Evolutionary conservation across 2,113 vertebrate genomes (phyloP), one percentile per base, ranked within the genome.

Genomic region (Toxotes chatareus): DNA sequence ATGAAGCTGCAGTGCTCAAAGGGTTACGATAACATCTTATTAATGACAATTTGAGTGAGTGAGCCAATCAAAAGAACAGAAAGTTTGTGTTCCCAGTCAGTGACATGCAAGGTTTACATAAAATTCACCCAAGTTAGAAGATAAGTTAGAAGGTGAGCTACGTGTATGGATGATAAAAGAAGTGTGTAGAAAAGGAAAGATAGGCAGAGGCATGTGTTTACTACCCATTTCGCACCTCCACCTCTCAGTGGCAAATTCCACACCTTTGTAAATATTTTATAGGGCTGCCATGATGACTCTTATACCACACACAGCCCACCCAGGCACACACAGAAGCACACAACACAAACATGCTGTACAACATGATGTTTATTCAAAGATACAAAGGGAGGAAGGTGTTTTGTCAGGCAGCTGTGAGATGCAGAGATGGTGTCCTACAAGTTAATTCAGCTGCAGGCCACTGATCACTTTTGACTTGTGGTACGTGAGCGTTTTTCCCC

Each of bases 221-320:
- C 59, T 79, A 16, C 32, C 16, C 60, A 27, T 70, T 73, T 81
- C 21, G 0, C 82, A 68, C 67, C 79, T 80, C 55, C 11, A 19
- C 34, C 55, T 57, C 61, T 44, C 47, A 55, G 86, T 81, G 85
- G 36, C 17, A 1, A 21, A 38, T 86, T 84, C 61, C 31, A 79
- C 91, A 85, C 88, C 82, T 87, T 74, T 46, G 21, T 83, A 67
- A 91, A 82, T 84, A 76, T 7, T 92, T 88, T 87, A 86, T 31
- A 42, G 65, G 38, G 63, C 61, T 42, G 23, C 62, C 42, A 47
- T 81, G 49, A 88, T 70, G 61, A 61, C 55, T 71, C 34, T 74
- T 77, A 79, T 79, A 36, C 74, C 59, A 84, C 78, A 57, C 40
- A 1, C 74, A 63, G 63, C 62, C 84, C 80, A 76, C 82, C 44